Base-by-base conservation (phyloP, 2,797 vertebrate genomes). In the Salarias fasciatus region DNA sequence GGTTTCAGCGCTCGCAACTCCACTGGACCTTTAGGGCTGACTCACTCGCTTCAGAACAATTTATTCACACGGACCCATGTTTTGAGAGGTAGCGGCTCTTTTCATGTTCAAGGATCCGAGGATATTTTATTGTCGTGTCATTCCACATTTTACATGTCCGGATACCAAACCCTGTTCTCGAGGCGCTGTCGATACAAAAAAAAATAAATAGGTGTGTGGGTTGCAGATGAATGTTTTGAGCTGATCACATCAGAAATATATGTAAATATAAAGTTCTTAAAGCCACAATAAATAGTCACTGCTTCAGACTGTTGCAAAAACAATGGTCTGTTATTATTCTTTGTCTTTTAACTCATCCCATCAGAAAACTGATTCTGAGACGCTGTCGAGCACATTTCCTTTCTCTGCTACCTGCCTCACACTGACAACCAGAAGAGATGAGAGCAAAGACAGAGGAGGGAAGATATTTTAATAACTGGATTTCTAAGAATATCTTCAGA, bases 401-500 rank as follows among this genome's bases (percentile, higher is more conserved):
- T 30, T 52, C 46, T 40, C 38, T 50, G 28, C 35, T 24, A 28
- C 35, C 7, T 55, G 52, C 10, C 36, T 64, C 8, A 49, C n/a
- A 56, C 52, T 11, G 13, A 7, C 8, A 72, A n/a, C 65, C 7
- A 46, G 50, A 65, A 29, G 33, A 15, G 7, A 31, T 14, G 38
- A 58, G 41, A 64, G 59, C 41, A 42, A 43, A 28, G 18, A 62
- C 65, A 13, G 63, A 31, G 52, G 42, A 46, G 15, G 13, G 36
- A 58, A 57, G 53, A 65, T 70, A 75, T 83, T 75, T 80, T 74
- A 79, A 82, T 65, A 77, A 43, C 61, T 59, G 30, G 15, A 46
- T 74, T 75, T 79, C 86, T 76, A 86, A 88, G 53, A 85, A 88
- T 88, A 89, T 75, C 84, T 86, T 87, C 82, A 80, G 35, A 77